Base-by-base conservation (phyloP, 2,797 vertebrate genomes). In the Acestrorhynchus altus region DNA sequence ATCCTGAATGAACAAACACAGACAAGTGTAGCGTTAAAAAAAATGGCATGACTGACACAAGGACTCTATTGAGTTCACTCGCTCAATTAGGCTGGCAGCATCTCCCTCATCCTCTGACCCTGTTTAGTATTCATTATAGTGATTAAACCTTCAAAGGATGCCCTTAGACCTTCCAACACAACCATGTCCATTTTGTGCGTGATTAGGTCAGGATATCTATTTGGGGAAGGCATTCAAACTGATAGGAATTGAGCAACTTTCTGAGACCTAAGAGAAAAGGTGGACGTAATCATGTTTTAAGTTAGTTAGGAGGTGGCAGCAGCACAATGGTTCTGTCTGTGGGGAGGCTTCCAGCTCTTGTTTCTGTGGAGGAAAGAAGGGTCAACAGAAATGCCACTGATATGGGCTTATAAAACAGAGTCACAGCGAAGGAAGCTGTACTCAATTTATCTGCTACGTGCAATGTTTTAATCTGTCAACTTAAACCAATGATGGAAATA, bases 61-160 rank as follows among this genome's bases (percentile, higher is more conserved):
- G 70, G 35, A 40, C 52, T 54, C 74, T 51, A 71, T 79, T 72
- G 42, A 77, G 42, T 40, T 26, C 42, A 42, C 47, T 44, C 12
- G n/a, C 51, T 71, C 35, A 70, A 70, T 66, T 47, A 56, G 8
- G 31, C 16, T 56, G 56, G 12, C 39, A 72, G 35, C 42, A 72
- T 76, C 59, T 52, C 49, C 13, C 31, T 40, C n/a, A 18, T 71
- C 54, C 22, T 51, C 26, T 12, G 39, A 28, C 35, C 35, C 57
- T 69, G 52, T 72, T 75, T 79, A 52, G 31, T 74, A 70, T 77
- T 60, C 60, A 73, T 39, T 64, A 60, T 39, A 15, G 56, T 10
- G 12, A 15, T 64, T 46, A 73, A 52, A 67, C 59, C 46, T 52
- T 20, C 24, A 59, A 22, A 52, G 24, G 20, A 74, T 52, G 59